Evolutionary conservation across 2,113 vertebrate genomes (phyloP), one percentile per base, ranked within the genome.

Genomic region (Andinoacara biseriatus): DNA sequence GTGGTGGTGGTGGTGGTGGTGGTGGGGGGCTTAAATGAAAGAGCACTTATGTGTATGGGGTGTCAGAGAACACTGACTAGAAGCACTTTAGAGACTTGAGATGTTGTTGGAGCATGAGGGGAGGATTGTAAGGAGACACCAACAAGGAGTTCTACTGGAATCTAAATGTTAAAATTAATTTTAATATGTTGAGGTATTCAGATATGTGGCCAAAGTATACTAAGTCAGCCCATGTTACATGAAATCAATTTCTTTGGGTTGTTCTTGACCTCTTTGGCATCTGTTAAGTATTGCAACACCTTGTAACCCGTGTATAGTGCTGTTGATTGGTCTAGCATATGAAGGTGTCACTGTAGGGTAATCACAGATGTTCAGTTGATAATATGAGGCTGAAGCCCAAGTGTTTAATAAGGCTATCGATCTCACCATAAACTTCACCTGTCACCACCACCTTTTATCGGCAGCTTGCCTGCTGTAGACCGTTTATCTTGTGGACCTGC

Each of bases 401-500:
- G 33, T 38, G 61, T 58, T 80, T 18, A n/a, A 14, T 14, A 31
- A 31, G 24, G 62, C 26, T 65, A 83, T 60, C 80, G 74, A 84
- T 81, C 84, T 75, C 83, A 49, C 31, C 26, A 56, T 62, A 43
- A 87, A 74, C 63, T 69, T 29, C 40, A 67, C 63, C 63, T 84
- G 79, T 85, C 75, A 61, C 56, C 57, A 22, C 76, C 76, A 89
- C 86, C 82, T 90, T 81, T 76, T 49, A 49, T 46, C 9, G n/a
- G 76, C 76, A 65, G 88, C 62, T 54, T 49, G 5, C 76, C 10
- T 14, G 77, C 76, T 74, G 85, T 58, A 85, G 29, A 74, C 83
- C 58, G 69, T 87, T 85, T 69, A 84, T 78, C 76, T 58, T 56
- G 85, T 78, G 20, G 72, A 84, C 85, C 65, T 63, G 75, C 58